These are phyloP conservation scores for Lanius collurio DNA, from an alignment of 2,113 vertebrate genomes.

Conservation along the genomic window DNA sequence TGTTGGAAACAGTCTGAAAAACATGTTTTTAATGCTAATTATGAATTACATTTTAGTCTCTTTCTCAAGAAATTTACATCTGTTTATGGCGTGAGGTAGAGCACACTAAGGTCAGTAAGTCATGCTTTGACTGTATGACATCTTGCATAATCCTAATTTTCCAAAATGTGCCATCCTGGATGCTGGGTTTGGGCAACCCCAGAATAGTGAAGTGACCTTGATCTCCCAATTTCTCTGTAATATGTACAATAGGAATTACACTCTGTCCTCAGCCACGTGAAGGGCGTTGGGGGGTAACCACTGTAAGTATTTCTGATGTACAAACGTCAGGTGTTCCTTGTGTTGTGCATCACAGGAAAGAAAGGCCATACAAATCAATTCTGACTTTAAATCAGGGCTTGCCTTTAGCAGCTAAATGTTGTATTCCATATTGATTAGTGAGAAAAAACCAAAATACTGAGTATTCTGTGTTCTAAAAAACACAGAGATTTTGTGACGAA, in stretches of 20 bases:
- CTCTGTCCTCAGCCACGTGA: neutral
- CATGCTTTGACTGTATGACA: neutral
- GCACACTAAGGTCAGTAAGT: neutral
- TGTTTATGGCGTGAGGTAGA: neutral
- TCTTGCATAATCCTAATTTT: neutral
- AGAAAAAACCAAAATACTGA: neutral
- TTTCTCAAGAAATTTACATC: neutral
- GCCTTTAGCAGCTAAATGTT: neutral
- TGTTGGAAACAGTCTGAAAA: neutral
- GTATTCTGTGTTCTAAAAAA: neutral
- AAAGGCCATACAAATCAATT: neutral
- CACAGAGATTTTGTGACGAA: neutral
- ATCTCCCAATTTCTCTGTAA: neutral
- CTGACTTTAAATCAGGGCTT: neutral
- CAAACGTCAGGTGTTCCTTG: neutral
- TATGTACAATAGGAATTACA: neutral
- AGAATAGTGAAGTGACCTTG: neutral
- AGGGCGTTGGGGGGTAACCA: accelerated
- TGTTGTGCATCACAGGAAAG: neutral
- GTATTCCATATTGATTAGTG: neutral
- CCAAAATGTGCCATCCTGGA: neutral
- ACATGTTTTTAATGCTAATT: neutral
- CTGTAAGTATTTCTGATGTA: neutral
- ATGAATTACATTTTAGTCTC: neutral
- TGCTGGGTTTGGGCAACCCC: neutral